phyloP scores from a whole-genome alignment of 2,113 vertebrate species.

The Riparia riparia region DNA sequence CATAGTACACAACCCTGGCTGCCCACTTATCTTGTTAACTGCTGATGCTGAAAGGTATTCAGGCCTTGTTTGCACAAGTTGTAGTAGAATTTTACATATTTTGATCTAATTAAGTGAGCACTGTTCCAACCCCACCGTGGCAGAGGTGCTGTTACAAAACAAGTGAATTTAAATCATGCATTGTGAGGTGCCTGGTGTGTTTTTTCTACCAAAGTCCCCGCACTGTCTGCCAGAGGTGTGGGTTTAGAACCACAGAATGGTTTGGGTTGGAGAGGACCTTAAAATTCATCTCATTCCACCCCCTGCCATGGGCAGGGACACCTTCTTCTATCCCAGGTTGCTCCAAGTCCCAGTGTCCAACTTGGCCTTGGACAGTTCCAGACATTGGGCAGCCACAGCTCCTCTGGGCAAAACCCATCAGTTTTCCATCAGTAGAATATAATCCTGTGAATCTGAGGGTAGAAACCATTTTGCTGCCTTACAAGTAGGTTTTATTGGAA shows the following conservation, averaged over 20 bases:
- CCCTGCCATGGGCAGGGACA: not conserved
- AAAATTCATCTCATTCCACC: not conserved
- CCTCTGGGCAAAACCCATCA: not conserved
- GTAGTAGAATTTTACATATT: not conserved
- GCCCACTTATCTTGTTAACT: accelerated
- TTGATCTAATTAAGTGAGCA: not conserved
- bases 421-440: not conserved
- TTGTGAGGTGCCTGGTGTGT: not conserved
- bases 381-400: not conserved
- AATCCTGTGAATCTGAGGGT: not conserved
- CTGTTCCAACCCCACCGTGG: accelerated
- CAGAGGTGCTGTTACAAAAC: not conserved
- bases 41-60: not conserved
- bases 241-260: not conserved
- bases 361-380: not conserved
- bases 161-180: not conserved
- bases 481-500: not conserved
- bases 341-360: not conserved
- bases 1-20: accelerated
- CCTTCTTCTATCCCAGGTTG: not conserved
- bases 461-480: not conserved
- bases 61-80: not conserved
- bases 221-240: not conserved
- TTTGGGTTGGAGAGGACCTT: not conserved
- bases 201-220: not conserved